These are phyloP conservation scores for Acromyrmex echinatior DNA, from an alignment of 1,140 invertebrate species.

Conservation along the genomic window DNA sequence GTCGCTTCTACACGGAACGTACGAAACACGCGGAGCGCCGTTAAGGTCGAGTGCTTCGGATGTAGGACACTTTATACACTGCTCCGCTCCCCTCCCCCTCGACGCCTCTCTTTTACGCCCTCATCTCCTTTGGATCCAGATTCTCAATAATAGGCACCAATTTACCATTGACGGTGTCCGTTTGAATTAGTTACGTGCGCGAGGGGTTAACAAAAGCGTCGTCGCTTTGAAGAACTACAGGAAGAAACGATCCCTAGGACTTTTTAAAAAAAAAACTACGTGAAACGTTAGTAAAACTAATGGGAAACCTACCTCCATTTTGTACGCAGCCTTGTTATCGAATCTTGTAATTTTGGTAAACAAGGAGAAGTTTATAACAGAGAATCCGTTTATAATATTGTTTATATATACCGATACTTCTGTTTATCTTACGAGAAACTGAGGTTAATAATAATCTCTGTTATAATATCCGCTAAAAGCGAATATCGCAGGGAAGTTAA, in stretches of 20 bases:
- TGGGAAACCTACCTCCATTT: neutral
- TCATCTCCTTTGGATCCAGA: neutral
- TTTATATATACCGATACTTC: constrained; percentile 1
- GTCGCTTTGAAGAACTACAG: neutral
- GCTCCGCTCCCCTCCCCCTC: neutral
- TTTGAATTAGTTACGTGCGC: constrained; percentile 33
- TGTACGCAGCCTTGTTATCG: neutral
- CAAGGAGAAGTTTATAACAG: constrained; percentile 24
- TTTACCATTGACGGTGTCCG: constrained; percentile 36
- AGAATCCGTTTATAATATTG: too few relatives aligned
- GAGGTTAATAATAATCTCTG: constrained; percentile 29
- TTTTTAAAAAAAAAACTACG: neutral
- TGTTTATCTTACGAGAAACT: neutral
- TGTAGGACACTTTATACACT: constrained; percentile 70
- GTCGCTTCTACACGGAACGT: constrained; percentile 55
- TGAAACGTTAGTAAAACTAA: constrained; percentile 9
- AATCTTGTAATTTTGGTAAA: constrained; percentile 26
- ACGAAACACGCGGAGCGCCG: constrained; percentile 65
- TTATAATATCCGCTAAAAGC: constrained; percentile 11
- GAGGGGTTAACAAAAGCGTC: constrained; percentile 10
- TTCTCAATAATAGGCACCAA: constrained; percentile 35
- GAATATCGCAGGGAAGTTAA: constrained; percentile 20
- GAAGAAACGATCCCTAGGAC: neutral
- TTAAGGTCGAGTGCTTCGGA: constrained; percentile 74
- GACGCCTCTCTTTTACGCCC: neutral